Evolutionary conservation across 2,888 invertebrate genomes (phyloP).

Genomic region (Anoplius nigerrimus): DNA sequence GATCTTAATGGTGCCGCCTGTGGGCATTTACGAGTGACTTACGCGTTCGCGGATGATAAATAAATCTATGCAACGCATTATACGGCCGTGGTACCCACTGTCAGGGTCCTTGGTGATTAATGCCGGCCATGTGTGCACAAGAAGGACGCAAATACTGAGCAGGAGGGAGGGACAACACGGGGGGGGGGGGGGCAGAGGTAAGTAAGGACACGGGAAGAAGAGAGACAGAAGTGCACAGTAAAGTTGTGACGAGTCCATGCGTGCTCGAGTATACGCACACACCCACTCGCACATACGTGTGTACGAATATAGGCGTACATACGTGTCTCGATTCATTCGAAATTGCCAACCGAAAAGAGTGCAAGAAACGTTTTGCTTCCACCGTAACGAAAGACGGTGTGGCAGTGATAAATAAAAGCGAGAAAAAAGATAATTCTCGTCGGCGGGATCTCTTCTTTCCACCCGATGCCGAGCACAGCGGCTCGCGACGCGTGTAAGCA

Average conservation of each 20-base stretch:
- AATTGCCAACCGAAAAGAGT: conserved; percentile 6
- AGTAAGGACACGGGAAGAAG: not conserved
- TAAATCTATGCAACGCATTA: conserved; percentile 69
- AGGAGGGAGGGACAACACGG: not conserved
- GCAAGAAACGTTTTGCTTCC: not conserved
- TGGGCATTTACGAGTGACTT: conserved; percentile 64
- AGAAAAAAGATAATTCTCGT: not conserved
- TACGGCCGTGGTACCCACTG: conserved; percentile 62
- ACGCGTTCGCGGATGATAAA: conserved; percentile 68
- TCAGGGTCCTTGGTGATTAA: conserved; percentile 63
- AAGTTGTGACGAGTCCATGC: not conserved
- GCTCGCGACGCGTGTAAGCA: not conserved
- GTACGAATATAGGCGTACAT: too few species aligned
- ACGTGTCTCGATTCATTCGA: not conserved
- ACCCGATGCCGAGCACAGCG: not conserved
- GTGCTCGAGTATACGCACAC: not conserved
- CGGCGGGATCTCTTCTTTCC: not conserved
- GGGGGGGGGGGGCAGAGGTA: not conserved
- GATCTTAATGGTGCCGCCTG: conserved; percentile 54
- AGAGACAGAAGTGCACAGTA: not conserved
- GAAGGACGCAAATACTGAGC: not conserved
- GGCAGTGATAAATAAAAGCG: conserved; percentile 9
- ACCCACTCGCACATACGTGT: not conserved
- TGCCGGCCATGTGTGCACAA: conserved; percentile 48
- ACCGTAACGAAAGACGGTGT: not conserved